Percentiles rank a stretch among this genome's conserved stretches.
Evolutionary conservation across 53 echinoderm and acorn worm species (phyloP).

Genomic region (Mesocentrotus franciscanus): DNA sequence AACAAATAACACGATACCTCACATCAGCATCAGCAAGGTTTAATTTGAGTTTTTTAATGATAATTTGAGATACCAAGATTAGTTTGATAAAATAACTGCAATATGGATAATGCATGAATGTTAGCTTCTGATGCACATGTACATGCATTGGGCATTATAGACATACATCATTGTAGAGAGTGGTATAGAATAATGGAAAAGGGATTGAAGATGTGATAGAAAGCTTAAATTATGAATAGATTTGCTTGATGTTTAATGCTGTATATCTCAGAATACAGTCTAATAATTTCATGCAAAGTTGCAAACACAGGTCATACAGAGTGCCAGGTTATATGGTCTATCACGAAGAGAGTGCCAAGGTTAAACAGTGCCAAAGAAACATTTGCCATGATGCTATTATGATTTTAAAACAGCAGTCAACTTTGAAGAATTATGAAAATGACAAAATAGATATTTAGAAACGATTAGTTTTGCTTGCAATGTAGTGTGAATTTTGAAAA

Average conservation of each 20-base stretch:
- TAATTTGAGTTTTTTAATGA: background rate
- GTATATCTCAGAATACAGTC: background rate
- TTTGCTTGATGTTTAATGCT: background rate
- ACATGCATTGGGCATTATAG: background rate
- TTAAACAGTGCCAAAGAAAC: background rate
- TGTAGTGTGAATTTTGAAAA: background rate
- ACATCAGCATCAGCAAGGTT: background rate
- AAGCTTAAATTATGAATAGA: background rate
- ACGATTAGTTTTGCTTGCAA: background rate
- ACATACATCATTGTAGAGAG: background rate
- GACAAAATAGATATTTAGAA: background rate
- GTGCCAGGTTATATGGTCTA: background rate
- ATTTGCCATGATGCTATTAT: background rate
- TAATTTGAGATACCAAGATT: background rate
- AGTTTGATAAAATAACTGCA: background rate
- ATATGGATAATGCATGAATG: background rate
- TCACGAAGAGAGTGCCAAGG: background rate
- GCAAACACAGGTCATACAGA: background rate
- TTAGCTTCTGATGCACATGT: background rate
- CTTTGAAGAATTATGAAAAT: background rate
- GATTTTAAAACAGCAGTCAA: background rate
- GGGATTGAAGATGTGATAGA: background rate
- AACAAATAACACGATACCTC: conserved; percentile 40
- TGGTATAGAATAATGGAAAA: background rate
- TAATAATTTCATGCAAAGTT: background rate